phyloP scores from a whole-genome alignment of 35 echinoderm and acorn worm species.

The Holothuria glaberrima region DNA sequence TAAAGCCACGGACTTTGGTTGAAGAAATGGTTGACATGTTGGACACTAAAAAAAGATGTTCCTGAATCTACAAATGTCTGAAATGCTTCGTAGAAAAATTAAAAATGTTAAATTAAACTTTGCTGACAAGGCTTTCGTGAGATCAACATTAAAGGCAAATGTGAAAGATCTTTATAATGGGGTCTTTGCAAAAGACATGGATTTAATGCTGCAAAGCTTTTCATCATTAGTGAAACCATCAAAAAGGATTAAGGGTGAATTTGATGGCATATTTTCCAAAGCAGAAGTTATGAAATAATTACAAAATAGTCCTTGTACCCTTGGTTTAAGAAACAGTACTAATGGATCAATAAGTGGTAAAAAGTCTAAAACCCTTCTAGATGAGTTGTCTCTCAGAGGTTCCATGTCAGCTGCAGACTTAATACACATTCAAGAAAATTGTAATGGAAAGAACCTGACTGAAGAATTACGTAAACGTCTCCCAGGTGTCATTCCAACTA shows the following conservation, averaged over 20 bases:
- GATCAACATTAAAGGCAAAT: background rate
- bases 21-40: background rate
- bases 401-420: too few species aligned
- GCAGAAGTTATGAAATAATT: too few species aligned
- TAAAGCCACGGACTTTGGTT: background rate
- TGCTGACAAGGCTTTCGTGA: background rate
- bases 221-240: conserved; percentile 1
- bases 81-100: background rate
- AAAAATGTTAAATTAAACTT: background rate
- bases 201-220: background rate
- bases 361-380: too few species aligned
- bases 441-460: too few species aligned
- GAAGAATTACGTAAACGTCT: too few species aligned
- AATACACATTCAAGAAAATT: too few species aligned
- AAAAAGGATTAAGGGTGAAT: background rate
- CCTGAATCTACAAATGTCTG: background rate
- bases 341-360: too few species aligned
- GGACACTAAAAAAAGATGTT: background rate
- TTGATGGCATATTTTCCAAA: conserved; percentile 4
- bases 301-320: too few species aligned
- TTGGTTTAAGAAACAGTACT: too few species aligned
- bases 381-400: too few species aligned
- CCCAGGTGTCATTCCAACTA: too few species aligned
- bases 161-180: background rate
- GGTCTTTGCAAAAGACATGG: conserved; percentile 1